A percentile compares a stretch with the other conserved stretches of the same genome.
These are phyloP conservation scores for Thysanoteuthis rhombus DNA, from an alignment of 2,888 invertebrate species.

Conservation along the genomic window DNA sequence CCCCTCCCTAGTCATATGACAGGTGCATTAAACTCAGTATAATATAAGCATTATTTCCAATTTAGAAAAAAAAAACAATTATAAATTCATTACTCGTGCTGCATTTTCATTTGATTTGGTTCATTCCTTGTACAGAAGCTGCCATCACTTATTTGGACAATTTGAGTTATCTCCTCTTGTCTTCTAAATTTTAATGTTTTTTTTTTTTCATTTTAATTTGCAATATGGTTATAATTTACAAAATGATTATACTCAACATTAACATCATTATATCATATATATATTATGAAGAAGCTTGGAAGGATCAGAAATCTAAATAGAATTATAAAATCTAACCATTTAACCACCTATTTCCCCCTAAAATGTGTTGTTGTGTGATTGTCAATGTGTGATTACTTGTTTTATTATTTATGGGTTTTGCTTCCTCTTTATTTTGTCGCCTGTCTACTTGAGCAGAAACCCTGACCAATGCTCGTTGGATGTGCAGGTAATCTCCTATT, in stretches of 20 bases:
- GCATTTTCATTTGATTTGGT: too few species aligned
- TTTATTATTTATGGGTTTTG: neutral
- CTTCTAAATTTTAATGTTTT: too few species aligned
- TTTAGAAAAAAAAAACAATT: too few species aligned
- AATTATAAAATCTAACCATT: neutral
- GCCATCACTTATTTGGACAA: too few species aligned
- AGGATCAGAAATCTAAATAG: neutral
- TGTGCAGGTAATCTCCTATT: constrained; percentile 26
- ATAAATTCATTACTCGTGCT: too few species aligned
- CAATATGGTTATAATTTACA: neutral
- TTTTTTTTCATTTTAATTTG: too few species aligned
- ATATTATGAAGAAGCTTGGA: neutral
- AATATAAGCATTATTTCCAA: too few species aligned
- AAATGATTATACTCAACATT: neutral
- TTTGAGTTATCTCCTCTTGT: too few species aligned
- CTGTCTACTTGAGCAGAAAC: constrained; percentile 25
- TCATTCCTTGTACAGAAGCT: too few species aligned
- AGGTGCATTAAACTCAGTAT: too few species aligned
- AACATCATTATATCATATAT: neutral
- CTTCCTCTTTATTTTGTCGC: constrained; percentile 1
- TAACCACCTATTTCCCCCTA: neutral
- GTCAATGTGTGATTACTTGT: neutral
- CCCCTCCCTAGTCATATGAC: too few species aligned
- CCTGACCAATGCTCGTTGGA: constrained; percentile 19
- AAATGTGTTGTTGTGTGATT: neutral